phyloP scores from a whole-genome alignment of 2,797 vertebrate genomes.

The Parauchenoglanis ngamensis region DNA sequence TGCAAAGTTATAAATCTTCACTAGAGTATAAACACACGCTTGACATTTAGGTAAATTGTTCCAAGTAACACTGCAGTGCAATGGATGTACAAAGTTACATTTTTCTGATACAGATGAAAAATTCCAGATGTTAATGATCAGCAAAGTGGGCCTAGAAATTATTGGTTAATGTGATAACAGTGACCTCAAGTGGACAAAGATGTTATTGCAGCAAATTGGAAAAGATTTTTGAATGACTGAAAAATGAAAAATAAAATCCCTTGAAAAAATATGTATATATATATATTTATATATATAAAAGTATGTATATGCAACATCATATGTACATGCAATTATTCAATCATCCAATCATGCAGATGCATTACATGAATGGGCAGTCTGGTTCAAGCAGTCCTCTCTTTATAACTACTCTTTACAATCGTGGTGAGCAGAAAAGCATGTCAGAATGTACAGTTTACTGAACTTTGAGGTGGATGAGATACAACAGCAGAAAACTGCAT shows the following conservation, averaged over 20 bases:
- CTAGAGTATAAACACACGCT: not conserved
- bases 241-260: not conserved
- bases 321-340: not conserved
- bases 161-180: not conserved
- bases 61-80: not conserved
- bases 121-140: not conserved
- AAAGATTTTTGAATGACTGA: not conserved
- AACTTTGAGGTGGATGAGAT: not conserved
- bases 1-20: not conserved
- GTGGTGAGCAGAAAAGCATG: not conserved
- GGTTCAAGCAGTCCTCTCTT: not conserved
- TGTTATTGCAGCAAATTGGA: not conserved
- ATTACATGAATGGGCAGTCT: not conserved
- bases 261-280: not conserved
- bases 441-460: not conserved
- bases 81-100: not conserved
- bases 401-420: not conserved
- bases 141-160: no score
- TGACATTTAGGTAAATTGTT: not conserved
- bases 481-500: not conserved
- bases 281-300: no score
- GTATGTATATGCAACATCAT: not conserved
- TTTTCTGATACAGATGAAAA: not conserved
- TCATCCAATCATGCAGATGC: not conserved
- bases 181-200: not conserved